Percentiles rank a stretch among this genome's conserved stretches.
Evolutionary conservation across 2,113 vertebrate genomes (phyloP).

Genomic region (Sylvia atricapilla): DNA sequence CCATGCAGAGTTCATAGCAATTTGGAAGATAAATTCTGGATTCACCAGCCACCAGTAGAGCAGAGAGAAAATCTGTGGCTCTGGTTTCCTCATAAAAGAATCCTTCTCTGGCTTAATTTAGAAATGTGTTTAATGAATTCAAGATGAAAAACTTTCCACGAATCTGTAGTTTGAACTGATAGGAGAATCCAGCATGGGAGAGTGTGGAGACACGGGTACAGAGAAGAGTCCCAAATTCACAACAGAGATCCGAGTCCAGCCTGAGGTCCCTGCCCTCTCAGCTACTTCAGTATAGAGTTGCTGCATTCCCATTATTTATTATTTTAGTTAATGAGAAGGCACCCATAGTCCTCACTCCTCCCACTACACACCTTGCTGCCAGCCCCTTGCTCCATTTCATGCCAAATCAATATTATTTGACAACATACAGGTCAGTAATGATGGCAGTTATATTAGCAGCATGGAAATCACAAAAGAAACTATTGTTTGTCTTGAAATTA

Average conservation of each 20-base stretch:
- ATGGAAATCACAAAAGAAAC: constrained; percentile 76
- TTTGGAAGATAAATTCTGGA: neutral
- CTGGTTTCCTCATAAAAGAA: neutral
- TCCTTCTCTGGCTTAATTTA: neutral
- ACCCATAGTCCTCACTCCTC: neutral
- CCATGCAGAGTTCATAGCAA: neutral
- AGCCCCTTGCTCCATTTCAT: constrained; percentile 47
- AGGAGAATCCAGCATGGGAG: neutral
- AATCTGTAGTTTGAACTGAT: neutral
- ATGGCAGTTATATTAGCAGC: constrained; percentile 62
- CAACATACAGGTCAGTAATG: constrained; percentile 68
- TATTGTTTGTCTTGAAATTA: constrained; percentile 76
- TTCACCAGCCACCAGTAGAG: neutral
- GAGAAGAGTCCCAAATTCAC: neutral
- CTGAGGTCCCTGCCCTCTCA: neutral
- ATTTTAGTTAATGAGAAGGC: neutral
- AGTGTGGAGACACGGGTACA: rapidly evolving
- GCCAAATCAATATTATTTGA: constrained; percentile 71
- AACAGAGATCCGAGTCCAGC: neutral
- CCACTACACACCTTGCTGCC: neutral
- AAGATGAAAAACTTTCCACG: neutral
- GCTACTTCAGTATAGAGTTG: neutral
- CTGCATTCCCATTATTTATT: neutral
- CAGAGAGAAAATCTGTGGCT: neutral
- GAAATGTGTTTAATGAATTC: neutral